Percentiles rank a stretch among this genome's conserved stretches.
Evolutionary conservation across 2,113 vertebrate species (phyloP).

Genomic region (Bufo gargarizans): DNA sequence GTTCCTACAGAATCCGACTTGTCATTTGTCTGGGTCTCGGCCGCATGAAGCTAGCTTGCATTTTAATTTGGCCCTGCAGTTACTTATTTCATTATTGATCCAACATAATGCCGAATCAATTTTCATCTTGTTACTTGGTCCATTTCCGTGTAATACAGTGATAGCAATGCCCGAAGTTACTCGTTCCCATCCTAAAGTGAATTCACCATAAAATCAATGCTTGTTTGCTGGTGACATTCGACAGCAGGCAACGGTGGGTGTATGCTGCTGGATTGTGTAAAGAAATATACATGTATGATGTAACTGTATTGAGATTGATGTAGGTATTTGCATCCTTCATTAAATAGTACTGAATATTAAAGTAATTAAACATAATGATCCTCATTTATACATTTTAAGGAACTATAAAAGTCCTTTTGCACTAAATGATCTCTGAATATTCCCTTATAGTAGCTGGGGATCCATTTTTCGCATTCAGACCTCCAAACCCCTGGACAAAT

Average conservation of each 20-base stretch:
- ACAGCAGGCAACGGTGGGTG: slow-evolving; percentile 74
- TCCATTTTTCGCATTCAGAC: too few relatives aligned
- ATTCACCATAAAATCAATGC: slow-evolving; percentile 97
- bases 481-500: too few relatives aligned
- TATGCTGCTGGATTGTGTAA: slow-evolving; percentile 7
- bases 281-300: not conserved
- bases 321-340: not conserved
- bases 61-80: slow-evolving; percentile 98
- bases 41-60: slow-evolving; percentile 89
- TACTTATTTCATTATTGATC: slow-evolving; percentile 99
- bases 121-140: slow-evolving; percentile 97
- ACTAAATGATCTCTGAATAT: too few relatives aligned
- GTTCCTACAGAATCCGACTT: slow-evolving; percentile 77
- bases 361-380: not conserved
- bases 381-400: too few relatives aligned
- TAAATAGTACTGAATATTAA: too few relatives aligned
- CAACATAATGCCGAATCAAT: slow-evolving; percentile 98
- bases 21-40: slow-evolving; percentile 86
- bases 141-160: slow-evolving; percentile 97
- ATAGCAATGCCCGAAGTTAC: slow-evolving; percentile 92
- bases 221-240: slow-evolving; percentile 89
- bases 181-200: slow-evolving; percentile 95
- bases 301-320: not conserved
- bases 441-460: too few relatives aligned
- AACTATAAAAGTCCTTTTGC: too few relatives aligned